Evolutionary conservation across 2,888 invertebrate species (phyloP).

Genomic region (Listrodromus nycthemerus): DNA sequence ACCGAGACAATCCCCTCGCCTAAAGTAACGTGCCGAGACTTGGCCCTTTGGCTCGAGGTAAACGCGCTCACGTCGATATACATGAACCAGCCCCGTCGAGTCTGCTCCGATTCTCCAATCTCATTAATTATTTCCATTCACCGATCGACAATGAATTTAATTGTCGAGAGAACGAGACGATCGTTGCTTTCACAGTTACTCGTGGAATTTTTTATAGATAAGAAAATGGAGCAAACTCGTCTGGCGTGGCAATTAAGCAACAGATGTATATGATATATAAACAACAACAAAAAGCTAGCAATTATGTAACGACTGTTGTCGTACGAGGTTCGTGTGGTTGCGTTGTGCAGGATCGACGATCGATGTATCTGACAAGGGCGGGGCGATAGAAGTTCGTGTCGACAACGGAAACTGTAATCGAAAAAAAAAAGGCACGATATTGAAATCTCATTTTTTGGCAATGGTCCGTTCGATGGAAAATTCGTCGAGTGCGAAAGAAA

Average conservation of each 20-base stretch:
- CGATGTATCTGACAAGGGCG: neutral
- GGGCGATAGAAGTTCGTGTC: too few species aligned
- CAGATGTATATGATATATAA: slow-evolving; percentile 73
- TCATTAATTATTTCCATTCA: too few species aligned
- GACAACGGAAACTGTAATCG: too few species aligned
- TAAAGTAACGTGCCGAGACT: slow-evolving; percentile 78
- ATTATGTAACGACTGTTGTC: slow-evolving; percentile 77
- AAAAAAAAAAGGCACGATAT: too few species aligned
- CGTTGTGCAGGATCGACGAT: slow-evolving; percentile 79
- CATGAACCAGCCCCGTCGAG: slow-evolving; percentile 22
- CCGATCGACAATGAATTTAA: neutral
- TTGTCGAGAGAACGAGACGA: neutral
- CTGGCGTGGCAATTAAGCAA: slow-evolving; percentile 75
- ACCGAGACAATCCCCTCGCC: slow-evolving; percentile 84
- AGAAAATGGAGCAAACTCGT: slow-evolving; percentile 60
- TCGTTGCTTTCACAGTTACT: neutral
- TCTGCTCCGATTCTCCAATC: too few species aligned
- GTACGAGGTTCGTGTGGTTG: slow-evolving; percentile 79
- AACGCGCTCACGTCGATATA: slow-evolving; percentile 20
- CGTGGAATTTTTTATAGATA: neutral
- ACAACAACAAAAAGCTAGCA: slow-evolving; percentile 41
- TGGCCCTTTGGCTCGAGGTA: slow-evolving; percentile 40
- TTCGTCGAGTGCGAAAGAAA: too few species aligned
- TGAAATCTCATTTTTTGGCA: too few species aligned
- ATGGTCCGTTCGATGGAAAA: too few species aligned